Conservation (phyloP, 2,888 invertebrate genomes). For the Schizaphis graminum region DNA sequence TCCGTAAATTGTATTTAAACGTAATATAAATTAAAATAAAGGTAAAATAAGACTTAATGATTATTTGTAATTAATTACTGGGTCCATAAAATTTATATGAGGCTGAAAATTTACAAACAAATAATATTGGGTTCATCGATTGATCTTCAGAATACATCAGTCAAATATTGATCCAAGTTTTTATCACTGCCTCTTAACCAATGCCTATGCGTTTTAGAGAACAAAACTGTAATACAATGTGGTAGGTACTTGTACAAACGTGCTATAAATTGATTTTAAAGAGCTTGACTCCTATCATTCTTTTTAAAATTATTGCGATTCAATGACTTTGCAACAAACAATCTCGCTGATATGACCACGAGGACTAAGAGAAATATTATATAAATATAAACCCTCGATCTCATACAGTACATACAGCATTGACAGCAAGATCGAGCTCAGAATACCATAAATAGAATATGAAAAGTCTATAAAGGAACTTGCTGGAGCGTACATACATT, state of each 20-base stretch:
- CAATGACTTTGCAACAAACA: too few relatives aligned
- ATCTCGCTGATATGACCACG: background rate
- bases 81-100: background rate
- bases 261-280: background rate
- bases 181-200: background rate
- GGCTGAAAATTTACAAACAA: background rate
- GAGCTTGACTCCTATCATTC: background rate
- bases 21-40: background rate
- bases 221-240: background rate
- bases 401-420: background rate
- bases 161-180: background rate
- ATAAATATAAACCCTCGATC: background rate
- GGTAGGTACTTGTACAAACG: background rate
- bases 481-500: background rate
- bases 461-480: background rate
- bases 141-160: background rate
- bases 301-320: background rate
- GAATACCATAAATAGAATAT: background rate
- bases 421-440: background rate
- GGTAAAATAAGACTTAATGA: accelerated
- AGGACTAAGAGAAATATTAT: background rate
- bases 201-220: background rate
- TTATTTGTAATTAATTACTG: background rate
- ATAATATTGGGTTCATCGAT: background rate
- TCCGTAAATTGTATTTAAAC: background rate